Evolutionary conservation across 2,113 vertebrate species (phyloP), one percentile per base, ranked within the genome.

Genomic region (Microcebus ravelobensis): DNA sequence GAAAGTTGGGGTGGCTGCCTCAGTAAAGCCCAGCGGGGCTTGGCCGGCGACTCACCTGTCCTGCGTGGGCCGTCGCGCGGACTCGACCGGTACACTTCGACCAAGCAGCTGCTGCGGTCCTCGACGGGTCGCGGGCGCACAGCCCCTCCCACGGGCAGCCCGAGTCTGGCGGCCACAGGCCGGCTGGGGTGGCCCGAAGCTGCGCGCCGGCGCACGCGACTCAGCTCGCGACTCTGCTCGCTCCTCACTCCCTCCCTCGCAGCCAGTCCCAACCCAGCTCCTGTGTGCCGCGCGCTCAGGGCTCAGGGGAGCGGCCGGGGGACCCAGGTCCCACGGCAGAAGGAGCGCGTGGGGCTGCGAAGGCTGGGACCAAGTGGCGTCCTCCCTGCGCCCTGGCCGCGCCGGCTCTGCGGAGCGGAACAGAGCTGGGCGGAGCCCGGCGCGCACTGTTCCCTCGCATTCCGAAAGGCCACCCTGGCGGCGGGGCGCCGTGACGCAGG

Each of bases 401-500:
- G 84, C 97, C 81, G 86, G 95, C 95, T 97, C 98, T 97, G 98
- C 96, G 79, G 97, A 97, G 97, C 97, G 91, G 97, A 97, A 96
- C 96, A 91, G 87, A 96, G 97, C 97, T 96, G 97, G 95, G 98
- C 97, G 97, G 97, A 97, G 97, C 97, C 94, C 97, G 3, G 86
- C 86, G 95, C 77, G 91, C 94, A 8, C 96, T 7, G 95, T 97
- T 97, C 97, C 98, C 98, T 97, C 97, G 97, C 91, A 97, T 97
- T 95, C 95, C 91, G 79, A 97, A 96, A 98, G 6, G 97, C 94
- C 95, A 94, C 96, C 94, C 97, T 96, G 97, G 94, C 96, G 96
- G 95, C 98, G 76, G 97, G 97, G 97, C 95, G 98, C 93, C 96
- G 95, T 99, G 98, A 99, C 98, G 98, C 98, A 98, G 96, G 98